Evolutionary conservation across 2,888 invertebrate species (phyloP), one percentile per base, ranked within the genome.

Genomic region (Amphipyra tragopoginis): DNA sequence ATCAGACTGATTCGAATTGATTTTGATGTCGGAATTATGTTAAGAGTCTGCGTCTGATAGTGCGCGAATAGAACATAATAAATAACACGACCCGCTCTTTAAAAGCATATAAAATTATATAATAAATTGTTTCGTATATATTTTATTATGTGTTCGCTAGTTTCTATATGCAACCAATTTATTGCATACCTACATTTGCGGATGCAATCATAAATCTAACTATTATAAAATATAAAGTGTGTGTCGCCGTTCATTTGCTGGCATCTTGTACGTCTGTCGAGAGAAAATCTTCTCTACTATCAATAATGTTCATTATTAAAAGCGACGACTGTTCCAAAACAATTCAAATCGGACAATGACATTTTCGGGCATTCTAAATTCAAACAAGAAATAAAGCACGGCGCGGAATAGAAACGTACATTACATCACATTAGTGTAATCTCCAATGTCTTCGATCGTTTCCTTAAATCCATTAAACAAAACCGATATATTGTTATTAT

Each of bases 1-100:
- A 86, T 85, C 87, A 84, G 85, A 86, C 84, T 83, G 86, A 86
- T 86, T 86, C 77, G 80, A 87, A 90, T 91, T 89, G 89, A 90
- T 91, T 91, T 83, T 84, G 81, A 89, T 87, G 83, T 80, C 64
- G 68, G 82, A 78, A 85, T 85, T 85, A 85, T 86, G 80, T 79
- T 77, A 82, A 85, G 69, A 80, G 75, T 78, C 51, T 59, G 58
- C 62, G 62, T 60, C 63, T 51, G 72, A 67, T 73, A 64, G 53
- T 21, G 21, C 57, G 52, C 50, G 42, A 70, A 79, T 79, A 79
- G 67, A 66, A 63, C 51, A 72, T 68, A 73, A 64, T 67, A 67
- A 75, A 78, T 69, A 69, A 66, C 65, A 50, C 29, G 53, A 54
- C 45, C 42, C 43, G 42, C 61, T 76, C 74, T 73, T 72, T 60